These are phyloP conservation scores for Harpegnathos saltator DNA, from an alignment of 1,140 invertebrate genomes.

Conservation along the genomic window DNA sequence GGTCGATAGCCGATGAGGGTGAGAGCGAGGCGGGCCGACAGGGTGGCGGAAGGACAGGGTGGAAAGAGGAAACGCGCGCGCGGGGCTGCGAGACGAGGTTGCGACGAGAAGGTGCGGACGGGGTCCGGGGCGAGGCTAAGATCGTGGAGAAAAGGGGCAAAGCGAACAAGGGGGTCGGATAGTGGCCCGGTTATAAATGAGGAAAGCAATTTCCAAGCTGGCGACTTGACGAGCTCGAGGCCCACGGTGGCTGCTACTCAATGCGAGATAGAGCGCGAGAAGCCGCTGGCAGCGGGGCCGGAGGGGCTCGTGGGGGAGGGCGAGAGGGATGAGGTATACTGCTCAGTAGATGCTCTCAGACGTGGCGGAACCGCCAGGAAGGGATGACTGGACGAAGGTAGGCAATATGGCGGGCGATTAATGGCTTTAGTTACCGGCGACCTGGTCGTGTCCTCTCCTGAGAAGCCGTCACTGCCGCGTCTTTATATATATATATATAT, in stretches of 20 bases:
- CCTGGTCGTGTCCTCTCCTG: constrained; percentile 70
- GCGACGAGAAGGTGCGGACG: background rate
- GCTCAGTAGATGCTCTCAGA: constrained; percentile 63
- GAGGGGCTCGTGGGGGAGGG: background rate
- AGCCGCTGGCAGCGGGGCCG: constrained; percentile 30
- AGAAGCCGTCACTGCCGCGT: constrained; percentile 66
- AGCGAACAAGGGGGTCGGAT: constrained; percentile 70
- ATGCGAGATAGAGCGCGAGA: constrained; percentile 66
- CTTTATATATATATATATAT: constrained; percentile 37
- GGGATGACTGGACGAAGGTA: constrained; percentile 72
- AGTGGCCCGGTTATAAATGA: constrained; percentile 79
- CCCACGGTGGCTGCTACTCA: constrained; percentile 67
- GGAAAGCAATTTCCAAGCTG: constrained; percentile 81
- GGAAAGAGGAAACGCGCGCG: constrained; percentile 28
- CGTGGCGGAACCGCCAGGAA: constrained; percentile 59
- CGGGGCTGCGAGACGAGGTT: background rate
- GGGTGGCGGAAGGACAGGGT: constrained; percentile 17
- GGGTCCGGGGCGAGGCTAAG: constrained; percentile 40
- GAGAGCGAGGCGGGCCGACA: background rate
- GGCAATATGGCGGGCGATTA: constrained; percentile 80
- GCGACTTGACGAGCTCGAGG: constrained; percentile 76
- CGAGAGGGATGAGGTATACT: constrained; percentile 30
- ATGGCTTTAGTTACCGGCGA: constrained; percentile 78
- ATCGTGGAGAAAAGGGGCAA: constrained; percentile 67
- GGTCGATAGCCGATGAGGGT: constrained; percentile 71